These are phyloP conservation scores for Episyrphus balteatus DNA, from an alignment of 1,140 invertebrate species.

Conservation along the genomic window DNA sequence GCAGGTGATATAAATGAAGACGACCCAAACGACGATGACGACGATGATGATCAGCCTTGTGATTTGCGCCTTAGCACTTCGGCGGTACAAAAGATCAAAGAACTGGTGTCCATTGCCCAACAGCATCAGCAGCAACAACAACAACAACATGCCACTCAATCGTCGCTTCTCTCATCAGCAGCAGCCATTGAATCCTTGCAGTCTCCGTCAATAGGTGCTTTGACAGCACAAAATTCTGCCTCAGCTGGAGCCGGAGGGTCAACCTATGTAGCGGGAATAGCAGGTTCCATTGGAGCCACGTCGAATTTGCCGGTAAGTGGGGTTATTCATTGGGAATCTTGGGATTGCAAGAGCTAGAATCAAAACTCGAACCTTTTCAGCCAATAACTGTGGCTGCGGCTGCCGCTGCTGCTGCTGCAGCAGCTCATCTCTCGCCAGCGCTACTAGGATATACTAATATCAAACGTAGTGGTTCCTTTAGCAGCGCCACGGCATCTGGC, in stretches of 20 bases:
- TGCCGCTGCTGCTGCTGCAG: background rate
- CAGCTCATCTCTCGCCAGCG: background rate
- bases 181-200: conserved; percentile 15
- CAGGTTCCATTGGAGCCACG: conserved; percentile 7
- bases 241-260: conserved; percentile 9
- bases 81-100: conserved; percentile 3
- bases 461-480: too few relatives aligned
- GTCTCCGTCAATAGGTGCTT: conserved; percentile 22
- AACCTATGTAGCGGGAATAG: conserved; percentile 1
- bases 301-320: background rate
- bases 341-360: too few relatives aligned
- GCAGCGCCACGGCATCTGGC: too few relatives aligned
- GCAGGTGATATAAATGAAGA: conserved; percentile 11
- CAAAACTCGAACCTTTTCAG: background rate
- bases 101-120: conserved; percentile 7
- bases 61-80: conserved; percentile 20
- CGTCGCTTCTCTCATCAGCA: conserved; percentile 11
- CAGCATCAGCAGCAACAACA: conserved; percentile 1
- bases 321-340: too few relatives aligned
- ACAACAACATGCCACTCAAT: background rate
- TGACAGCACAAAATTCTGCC: conserved; percentile 8
- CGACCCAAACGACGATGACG: conserved; percentile 7
- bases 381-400: background rate
- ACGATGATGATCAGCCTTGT: conserved; percentile 20
- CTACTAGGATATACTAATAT: too few relatives aligned